Evolutionary conservation across 2,113 vertebrate species (phyloP).

Genomic region (Ploceus nigricollis): DNA sequence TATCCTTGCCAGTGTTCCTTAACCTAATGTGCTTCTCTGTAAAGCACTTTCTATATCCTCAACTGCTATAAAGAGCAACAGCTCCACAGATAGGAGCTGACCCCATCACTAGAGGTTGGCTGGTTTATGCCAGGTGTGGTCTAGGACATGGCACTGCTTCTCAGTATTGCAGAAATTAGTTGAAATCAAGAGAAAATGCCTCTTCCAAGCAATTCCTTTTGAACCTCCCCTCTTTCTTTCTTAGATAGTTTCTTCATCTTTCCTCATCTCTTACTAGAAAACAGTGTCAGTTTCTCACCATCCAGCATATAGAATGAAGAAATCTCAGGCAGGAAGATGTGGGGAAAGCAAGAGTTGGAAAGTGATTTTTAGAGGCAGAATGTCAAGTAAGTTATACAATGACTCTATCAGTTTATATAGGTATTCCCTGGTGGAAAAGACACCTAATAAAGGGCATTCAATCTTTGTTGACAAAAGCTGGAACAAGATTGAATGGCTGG

Average conservation of each 20-base stretch:
- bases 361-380: background rate
- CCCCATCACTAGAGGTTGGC: background rate
- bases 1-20: background rate
- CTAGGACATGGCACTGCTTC: background rate
- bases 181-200: background rate
- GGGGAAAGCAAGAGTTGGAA: background rate
- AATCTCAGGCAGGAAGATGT: background rate
- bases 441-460: conserved; percentile 27
- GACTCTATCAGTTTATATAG: background rate
- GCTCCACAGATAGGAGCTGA: background rate
- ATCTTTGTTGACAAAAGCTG: conserved; percentile 41
- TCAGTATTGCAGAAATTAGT: background rate
- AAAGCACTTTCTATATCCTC: background rate
- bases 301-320: background rate
- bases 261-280: background rate
- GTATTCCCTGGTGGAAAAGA: background rate
- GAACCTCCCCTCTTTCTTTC: background rate
- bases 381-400: background rate
- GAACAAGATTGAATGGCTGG: conserved; percentile 11
- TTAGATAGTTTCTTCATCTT: background rate
- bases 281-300: background rate
- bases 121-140: background rate
- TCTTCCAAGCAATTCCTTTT: background rate
- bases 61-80: background rate
- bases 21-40: background rate